Base-by-base conservation (phyloP, 2,797 vertebrate species). In the Spinibarbus caldwelli region DNA sequence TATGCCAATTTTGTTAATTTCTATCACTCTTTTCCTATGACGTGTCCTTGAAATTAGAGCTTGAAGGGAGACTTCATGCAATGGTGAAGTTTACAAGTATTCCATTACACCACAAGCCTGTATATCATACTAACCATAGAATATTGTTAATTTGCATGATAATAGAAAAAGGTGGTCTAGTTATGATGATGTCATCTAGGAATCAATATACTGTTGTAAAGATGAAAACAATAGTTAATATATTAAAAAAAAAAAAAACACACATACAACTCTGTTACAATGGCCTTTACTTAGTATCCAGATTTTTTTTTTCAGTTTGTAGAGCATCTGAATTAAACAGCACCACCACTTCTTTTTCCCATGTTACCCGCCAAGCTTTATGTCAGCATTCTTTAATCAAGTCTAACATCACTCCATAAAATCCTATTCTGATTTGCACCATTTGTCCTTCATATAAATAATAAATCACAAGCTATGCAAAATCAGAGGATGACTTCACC, bases 401-500 rank as follows among this genome's bases (percentile, higher is more conserved):
- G 17, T 41, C 47, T 59, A 77, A 57, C 34, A 38, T 81, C 8
- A 29, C 23, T 68, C 64, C 15, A 2, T 66, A 67, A 80, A 80
- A 47, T 31, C 12, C 36, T 64, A 78, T 64, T 31, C 54, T 6
- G 34, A 78, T 11, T 62, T 78, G 76, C 34, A 41, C 36, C 54
- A 41, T 64, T 78, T 78, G 57, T 17, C 38, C 41, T 64, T 21
- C 4, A 49, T 49, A 68, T 68, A 80, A 72, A 71, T 15, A 17
- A 41, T 49, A 67, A 49, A 67, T 81, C 15, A 38, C 23, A 70
- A 34, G 9, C 21, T n/a, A 57, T 41, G 47, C 66, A 41, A 81
- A 26, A 70, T 41, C 31, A n/a, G 78, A 36, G 31, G 73, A 76
- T 76, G 73, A 76, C 31, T 38, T 77, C 52, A 57, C 52, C 73